phyloP scores from a whole-genome alignment of 2,888 invertebrate species.

The Nezara viridula region DNA sequence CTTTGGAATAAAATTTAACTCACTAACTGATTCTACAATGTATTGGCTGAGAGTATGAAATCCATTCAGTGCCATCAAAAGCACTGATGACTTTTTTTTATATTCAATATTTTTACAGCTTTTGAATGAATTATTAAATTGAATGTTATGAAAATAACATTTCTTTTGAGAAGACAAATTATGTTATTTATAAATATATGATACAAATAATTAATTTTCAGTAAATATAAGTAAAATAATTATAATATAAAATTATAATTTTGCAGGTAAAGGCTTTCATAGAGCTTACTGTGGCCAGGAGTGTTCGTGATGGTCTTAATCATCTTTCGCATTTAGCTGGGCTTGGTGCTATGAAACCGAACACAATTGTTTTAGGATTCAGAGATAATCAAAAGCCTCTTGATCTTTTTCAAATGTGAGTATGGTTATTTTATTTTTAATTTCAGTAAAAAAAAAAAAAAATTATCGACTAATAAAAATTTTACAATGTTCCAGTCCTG shows the following conservation, averaged over 20 bases:
- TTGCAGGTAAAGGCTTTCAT: conserved; percentile 90
- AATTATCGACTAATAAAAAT: background rate
- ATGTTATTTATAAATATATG: too few species aligned
- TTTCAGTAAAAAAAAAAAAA: background rate
- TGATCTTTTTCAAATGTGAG: conserved; percentile 84
- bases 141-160: too few species aligned
- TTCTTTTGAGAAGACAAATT: too few species aligned
- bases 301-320: conserved; percentile 90
- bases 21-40: too few species aligned
- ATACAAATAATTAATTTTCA: too few species aligned
- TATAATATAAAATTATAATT: conserved; percentile 20
- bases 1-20: too few species aligned
- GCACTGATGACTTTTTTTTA: too few species aligned
- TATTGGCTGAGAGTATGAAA: too few species aligned
- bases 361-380: conserved; percentile 96
- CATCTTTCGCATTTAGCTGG: conserved; percentile 93
- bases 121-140: too few species aligned
- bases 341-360: conserved; percentile 99
- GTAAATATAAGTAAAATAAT: too few species aligned
- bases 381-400: conserved; percentile 82
- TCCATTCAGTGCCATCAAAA: too few species aligned
- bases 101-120: too few species aligned
- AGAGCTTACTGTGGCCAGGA: conserved; percentile 89
- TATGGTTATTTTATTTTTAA: conserved; percentile 59
- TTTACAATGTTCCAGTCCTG: conserved; percentile 56